Conservation (phyloP, 2,888 invertebrate genomes). For the Nasonovia ribisnigri region DNA sequence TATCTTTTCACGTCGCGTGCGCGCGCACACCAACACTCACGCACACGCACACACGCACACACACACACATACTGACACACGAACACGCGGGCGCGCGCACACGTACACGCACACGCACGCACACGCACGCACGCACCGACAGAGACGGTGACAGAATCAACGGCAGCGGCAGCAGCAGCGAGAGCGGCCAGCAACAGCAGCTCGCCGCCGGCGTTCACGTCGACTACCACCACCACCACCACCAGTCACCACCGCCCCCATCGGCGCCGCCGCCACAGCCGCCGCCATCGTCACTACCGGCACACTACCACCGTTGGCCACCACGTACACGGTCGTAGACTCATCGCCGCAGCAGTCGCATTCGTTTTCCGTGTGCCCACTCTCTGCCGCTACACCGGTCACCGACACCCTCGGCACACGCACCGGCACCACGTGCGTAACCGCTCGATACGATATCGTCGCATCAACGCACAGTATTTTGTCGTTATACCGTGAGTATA, state of each 20-base stretch:
- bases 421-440: constrained; percentile 46
- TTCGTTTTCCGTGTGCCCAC: background rate
- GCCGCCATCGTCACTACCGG: background rate
- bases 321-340: background rate
- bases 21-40: background rate
- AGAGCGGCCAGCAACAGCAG: constrained; percentile 25
- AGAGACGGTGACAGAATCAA: background rate
- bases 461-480: background rate
- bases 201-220: constrained; percentile 12
- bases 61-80: background rate
- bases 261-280: background rate
- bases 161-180: background rate
- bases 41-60: background rate
- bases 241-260: background rate
- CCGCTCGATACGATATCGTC: background rate
- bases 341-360: background rate
- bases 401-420: background rate
- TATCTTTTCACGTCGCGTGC: constrained; percentile 3
- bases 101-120: background rate
- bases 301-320: constrained; percentile 13
- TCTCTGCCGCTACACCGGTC: background rate
- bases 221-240: background rate
- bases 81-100: background rate
- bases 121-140: background rate
- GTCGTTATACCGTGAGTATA: background rate